Percentiles rank a stretch among this genome's conserved stretches.
Conservation (phyloP, 2,113 vertebrate species). For the Xiphophorus couchianus region DNA sequence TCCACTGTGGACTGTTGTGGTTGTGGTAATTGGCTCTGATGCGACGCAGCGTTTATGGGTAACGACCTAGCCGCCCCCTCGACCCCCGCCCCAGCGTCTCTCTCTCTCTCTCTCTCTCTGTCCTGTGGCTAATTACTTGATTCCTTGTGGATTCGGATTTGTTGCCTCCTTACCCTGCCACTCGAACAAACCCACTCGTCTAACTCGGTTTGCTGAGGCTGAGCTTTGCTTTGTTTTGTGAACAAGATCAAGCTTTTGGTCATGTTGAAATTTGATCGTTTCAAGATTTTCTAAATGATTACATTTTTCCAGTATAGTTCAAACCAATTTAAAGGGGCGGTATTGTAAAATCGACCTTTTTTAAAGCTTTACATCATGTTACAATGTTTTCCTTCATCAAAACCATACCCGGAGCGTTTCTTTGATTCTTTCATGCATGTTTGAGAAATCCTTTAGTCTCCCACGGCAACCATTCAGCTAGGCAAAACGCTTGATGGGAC, state of each 20-base stretch:
- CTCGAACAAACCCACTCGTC: conserved; percentile 44
- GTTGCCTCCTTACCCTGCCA: conserved; percentile 72
- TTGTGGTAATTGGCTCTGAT: conserved; percentile 75
- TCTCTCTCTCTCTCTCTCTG: conserved; percentile 37
- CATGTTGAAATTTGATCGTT: background rate
- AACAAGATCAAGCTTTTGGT: background rate
- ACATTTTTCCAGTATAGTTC: background rate
- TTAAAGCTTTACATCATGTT: too few relatives aligned
- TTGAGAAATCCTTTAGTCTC: too few relatives aligned
- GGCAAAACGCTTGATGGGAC: too few relatives aligned
- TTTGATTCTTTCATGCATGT: too few relatives aligned
- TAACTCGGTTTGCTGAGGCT: conserved; percentile 12
- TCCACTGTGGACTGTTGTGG: conserved; percentile 66
- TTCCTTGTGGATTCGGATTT: conserved; percentile 72
- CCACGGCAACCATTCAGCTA: too few relatives aligned
- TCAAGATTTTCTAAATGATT: background rate
- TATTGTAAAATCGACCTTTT: too few relatives aligned
- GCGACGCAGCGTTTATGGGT: conserved; percentile 65
- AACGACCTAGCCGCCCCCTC: conserved; percentile 59
- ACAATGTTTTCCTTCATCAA: too few relatives aligned
- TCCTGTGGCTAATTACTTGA: conserved; percentile 76
- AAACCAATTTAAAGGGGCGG: background rate
- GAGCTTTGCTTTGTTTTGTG: background rate
- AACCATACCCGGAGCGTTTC: too few relatives aligned
- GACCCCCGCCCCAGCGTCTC: conserved; percentile 37